Base-by-base conservation (phyloP, 2,113 vertebrate genomes). In the Podarcis raffonei region DNA sequence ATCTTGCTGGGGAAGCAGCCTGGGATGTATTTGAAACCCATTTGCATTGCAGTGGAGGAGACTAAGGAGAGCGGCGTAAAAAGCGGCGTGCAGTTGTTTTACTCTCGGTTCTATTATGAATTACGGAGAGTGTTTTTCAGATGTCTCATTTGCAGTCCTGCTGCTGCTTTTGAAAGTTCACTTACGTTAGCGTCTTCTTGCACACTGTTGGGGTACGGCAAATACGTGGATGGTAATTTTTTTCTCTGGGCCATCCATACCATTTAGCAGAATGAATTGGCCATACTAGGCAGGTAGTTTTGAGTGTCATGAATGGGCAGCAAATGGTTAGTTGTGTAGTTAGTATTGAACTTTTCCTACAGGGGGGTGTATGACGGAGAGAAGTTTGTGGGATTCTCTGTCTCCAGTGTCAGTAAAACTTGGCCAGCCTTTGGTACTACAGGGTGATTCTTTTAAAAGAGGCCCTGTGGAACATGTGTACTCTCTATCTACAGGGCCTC, bases 11-110 rank as follows among this genome's bases (percentile, higher is more conserved):
- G 3, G 37, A 18, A 74, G 81, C 35, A 81, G 0, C 15, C 66
- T 65, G 1, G 65, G 0, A 87, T 23, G 0, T 35, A 1, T 62
- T 7, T 0, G 37, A 75, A 2, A 0, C 37, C 81, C 1, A 0
- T 6, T 30, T 1, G 6, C 11, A 16, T 89, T 42, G 48, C 4
- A 2, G 76, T 37, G 48, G 0, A 74, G 23, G 16, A 82, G n/a
- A 25, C 12, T 16, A 8, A 9, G 9, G 27, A 57, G 76, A 57
- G 22, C 23, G 23, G 37, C 9, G 30, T 11, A 22, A 27, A 76
- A 37, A 37, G 5, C 0, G 3, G 0, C 0, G 0, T 0, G 1
- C 0, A 1, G 0, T 1, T 5, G 2, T 53, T 39, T 39, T 27
- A 0, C 0, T 6, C 76, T 81, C 30, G 0, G 0, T 48, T 20